phyloP scores from a whole-genome alignment of 92 coral and sea anemone genomes.

The Porites divaricata region DNA sequence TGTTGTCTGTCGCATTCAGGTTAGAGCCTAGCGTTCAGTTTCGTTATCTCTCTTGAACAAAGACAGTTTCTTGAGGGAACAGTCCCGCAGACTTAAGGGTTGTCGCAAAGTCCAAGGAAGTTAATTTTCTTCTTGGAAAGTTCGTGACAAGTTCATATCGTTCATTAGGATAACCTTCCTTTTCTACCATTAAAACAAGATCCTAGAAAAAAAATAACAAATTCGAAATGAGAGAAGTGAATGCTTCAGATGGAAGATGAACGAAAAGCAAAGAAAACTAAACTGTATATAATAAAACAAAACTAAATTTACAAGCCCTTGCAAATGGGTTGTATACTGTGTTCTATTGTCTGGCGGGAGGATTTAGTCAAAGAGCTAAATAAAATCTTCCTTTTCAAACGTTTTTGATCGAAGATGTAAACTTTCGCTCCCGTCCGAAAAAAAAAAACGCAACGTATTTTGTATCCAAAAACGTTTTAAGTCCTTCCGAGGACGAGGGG shows the following conservation, averaged over 20 bases:
- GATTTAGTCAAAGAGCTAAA: no score
- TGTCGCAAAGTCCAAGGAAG: slow-evolving; percentile 81
- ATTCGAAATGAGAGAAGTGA: background rate
- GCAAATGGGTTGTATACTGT: background rate
- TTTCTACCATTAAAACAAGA: slow-evolving; percentile 80
- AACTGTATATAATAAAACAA: no score
- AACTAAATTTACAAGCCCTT: background rate
- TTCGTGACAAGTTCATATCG: slow-evolving; percentile 91
- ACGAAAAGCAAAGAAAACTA: no score
- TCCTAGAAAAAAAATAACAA: slow-evolving; percentile 59
- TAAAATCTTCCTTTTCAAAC: no score
- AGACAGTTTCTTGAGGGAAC: slow-evolving; percentile 97
- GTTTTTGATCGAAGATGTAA: no score
- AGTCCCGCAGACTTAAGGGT: slow-evolving; percentile 91
- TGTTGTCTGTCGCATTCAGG: no score
- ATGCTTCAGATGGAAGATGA: background rate
- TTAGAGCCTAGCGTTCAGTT: background rate
- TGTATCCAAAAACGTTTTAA: no score
- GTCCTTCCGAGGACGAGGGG: no score
- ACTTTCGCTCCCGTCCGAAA: no score
- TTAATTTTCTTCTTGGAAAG: slow-evolving; percentile 86
- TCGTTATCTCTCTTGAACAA: slow-evolving; percentile 92
- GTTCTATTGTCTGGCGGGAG: background rate
- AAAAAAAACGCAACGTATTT: no score
- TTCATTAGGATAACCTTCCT: slow-evolving; percentile 92